phyloP scores from a whole-genome alignment of 2,797 vertebrate species.

The Micropoecilia bifurca region DNA sequence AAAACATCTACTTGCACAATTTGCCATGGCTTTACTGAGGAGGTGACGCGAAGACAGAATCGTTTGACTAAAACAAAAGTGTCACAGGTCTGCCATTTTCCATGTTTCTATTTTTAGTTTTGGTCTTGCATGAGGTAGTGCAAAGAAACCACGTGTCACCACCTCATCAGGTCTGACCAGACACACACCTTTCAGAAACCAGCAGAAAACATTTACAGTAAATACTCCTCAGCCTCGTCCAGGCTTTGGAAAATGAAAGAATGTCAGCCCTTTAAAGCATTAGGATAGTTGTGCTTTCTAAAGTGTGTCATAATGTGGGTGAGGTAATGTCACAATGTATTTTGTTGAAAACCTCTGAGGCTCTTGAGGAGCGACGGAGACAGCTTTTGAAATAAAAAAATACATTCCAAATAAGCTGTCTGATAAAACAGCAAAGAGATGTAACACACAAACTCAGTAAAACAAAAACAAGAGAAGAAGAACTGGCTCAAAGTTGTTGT shows the following conservation, averaged over 20 bases:
- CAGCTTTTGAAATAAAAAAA: background rate
- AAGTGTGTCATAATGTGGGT: background rate
- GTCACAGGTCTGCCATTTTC: background rate
- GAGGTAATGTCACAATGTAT: background rate
- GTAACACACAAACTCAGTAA: background rate
- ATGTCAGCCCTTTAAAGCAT: background rate
- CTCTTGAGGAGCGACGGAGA: background rate
- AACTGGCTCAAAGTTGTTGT: background rate
- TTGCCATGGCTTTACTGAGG: background rate
- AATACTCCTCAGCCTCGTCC: constrained; percentile 6
- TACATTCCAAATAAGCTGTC: background rate
- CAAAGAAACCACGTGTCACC: constrained; percentile 28
- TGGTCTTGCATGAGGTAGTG: constrained; percentile 15
- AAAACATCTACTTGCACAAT: constrained; percentile 33
- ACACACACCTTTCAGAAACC: constrained; percentile 46
- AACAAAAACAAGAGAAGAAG: background rate
- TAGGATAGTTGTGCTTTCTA: background rate
- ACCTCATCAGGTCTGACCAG: constrained; percentile 61
- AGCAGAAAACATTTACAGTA: constrained; percentile 33
- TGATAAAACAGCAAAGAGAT: background rate
- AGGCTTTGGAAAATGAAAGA: background rate
- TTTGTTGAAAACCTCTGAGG: background rate
- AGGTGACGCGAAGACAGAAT: background rate
- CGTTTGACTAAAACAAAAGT: constrained; percentile 4
- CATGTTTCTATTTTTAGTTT: constrained; percentile 39